phyloP scores from a whole-genome alignment of 2,113 vertebrate species.

The Atractosteus spatula region DNA sequence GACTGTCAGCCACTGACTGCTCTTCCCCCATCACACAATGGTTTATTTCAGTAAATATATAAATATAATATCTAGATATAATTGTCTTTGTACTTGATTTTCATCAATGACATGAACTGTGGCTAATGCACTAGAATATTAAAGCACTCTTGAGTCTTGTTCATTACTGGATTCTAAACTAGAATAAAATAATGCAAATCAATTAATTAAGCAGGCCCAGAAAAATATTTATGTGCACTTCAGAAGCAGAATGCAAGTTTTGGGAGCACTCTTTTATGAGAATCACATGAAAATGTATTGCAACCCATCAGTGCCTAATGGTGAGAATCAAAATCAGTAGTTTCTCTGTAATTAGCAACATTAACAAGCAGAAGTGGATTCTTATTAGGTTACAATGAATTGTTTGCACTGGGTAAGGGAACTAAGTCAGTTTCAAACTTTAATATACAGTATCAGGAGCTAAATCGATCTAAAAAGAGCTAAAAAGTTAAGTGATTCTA shows the following conservation, averaged over 20 bases:
- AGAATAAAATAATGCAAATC: too few species aligned
- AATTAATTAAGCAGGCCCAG: too few species aligned
- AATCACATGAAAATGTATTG: background rate
- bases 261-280: too few species aligned
- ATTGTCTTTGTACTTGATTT: background rate
- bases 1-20: too few species aligned
- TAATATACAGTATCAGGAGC: too few species aligned
- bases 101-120: constrained; percentile 8
- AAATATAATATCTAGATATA: too few species aligned
- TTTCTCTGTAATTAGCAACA: constrained; percentile 52
- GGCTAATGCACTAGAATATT: background rate
- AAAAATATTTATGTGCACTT: too few species aligned
- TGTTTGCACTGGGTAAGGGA: constrained; percentile 32
- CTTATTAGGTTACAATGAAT: constrained; percentile 53
- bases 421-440: constrained; percentile 36
- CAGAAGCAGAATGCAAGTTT: background rate
- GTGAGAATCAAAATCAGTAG: constrained; percentile 49
- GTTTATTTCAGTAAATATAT: constrained; percentile 5
- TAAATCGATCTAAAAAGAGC: too few species aligned
- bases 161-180: background rate
- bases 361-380: constrained; percentile 45
- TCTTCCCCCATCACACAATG: background rate
- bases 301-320: constrained; percentile 41
- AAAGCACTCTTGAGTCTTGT: constrained; percentile 10
- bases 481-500: too few species aligned